Base-by-base conservation (phyloP, 2,113 vertebrate species). In the Arenaria interpres region DNA sequence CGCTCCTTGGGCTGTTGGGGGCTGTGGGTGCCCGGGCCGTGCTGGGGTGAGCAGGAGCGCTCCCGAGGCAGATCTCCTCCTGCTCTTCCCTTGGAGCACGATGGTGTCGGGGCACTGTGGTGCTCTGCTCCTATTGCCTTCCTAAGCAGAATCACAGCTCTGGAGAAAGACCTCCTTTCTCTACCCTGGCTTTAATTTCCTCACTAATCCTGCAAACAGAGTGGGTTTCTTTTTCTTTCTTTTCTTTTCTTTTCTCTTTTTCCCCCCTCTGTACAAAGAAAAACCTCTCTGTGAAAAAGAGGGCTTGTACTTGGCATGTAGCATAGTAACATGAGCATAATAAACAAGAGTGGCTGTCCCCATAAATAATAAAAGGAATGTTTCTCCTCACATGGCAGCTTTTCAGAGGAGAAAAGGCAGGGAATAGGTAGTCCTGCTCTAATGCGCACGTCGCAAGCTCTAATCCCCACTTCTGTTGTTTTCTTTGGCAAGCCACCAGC, bases 361-460 rank as follows among this genome's bases (percentile, higher is more conserved):
- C 95, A 95, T 97, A 96, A 97, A 97, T 97, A 97, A 95, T 90
- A 96, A 93, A 94, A 96, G 82, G 93, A 97, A 93, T 96, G 93
- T 93, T 97, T 96, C 85, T 96, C 46, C 76, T 95, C 91, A 87
- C 72, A 89, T 46, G 92, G 77, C 92, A 92, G 57, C 88, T 93
- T 96, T 96, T 81, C 64, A 86, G 60, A 93, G 57, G 20, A 96
- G 77, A 95, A 96, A 96, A 96, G 78, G 67, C 89, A 79, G 54
- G 75, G 85, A 81, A 79, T 88, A 89, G 87, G 69, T 90, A 85
- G 78, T 73, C 77, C 59, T 69, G 46, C 41, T 83, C 76, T 67
- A 89, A 71, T 37, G 62, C 5, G 11, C 60, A 85, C 37, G 13
- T 82, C 57, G 30, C 90, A 85, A 89, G 41, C 83, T 73, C 82